A percentile compares a stretch with the other conserved stretches of the same genome.
Conservation (phyloP, 1,140 invertebrate genomes). For the Magallana angulata region DNA sequence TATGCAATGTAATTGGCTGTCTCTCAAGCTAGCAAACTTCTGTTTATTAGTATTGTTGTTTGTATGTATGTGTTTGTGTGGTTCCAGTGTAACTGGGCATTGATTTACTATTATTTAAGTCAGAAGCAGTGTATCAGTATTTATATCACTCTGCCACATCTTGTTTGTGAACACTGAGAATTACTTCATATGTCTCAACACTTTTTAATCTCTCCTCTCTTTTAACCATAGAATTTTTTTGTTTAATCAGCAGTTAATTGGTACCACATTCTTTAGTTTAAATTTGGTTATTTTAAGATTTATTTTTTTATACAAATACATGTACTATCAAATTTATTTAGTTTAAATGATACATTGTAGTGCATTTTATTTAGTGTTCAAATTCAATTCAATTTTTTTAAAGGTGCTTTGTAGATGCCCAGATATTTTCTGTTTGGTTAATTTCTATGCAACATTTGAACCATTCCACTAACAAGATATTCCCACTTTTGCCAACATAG, state of each 20-base stretch:
- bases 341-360: neutral
- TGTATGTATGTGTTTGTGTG: slow-evolving; percentile 1
- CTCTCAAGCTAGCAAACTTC: neutral
- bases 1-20: slow-evolving; percentile 43
- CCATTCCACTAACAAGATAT: slow-evolving; percentile 26
- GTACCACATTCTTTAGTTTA: neutral
- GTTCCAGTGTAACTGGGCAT: slow-evolving; percentile 24
- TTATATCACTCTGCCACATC: neutral
- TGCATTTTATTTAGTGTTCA: slow-evolving; percentile 17
- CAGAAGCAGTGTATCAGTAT: slow-evolving; percentile 31
- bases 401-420: slow-evolving; percentile 19
- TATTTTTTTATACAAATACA: too few relatives aligned
- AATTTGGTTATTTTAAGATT: neutral
- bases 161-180: slow-evolving; percentile 24
- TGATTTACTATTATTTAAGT: slow-evolving; percentile 32
- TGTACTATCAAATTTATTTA: too few relatives aligned
- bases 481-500: slow-evolving; percentile 24
- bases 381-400: slow-evolving; percentile 2
- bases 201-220: neutral
- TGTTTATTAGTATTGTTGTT: neutral
- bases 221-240: neutral
- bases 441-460: slow-evolving; percentile 33
- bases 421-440: slow-evolving; percentile 26
- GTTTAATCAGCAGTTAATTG: neutral
- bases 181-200: slow-evolving; percentile 29